Conservation (phyloP, 1,140 invertebrate genomes). For the Pseudoatta argentina region DNA sequence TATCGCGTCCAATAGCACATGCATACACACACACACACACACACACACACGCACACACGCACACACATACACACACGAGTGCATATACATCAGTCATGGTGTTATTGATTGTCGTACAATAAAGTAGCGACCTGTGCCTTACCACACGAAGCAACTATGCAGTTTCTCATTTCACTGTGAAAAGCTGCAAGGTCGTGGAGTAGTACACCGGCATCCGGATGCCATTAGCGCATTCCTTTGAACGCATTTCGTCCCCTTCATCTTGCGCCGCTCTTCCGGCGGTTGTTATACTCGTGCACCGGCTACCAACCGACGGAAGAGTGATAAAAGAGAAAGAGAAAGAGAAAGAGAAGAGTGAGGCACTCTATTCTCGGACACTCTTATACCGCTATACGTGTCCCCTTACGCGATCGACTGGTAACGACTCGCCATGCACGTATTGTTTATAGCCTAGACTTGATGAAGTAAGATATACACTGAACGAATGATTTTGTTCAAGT, state of each 20-base stretch:
- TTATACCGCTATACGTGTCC: conserved; percentile 44
- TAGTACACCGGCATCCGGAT: conserved; percentile 43
- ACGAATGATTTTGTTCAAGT: no score
- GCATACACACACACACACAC: no score
- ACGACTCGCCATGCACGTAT: conserved; percentile 39
- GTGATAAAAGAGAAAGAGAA: conserved; percentile 7
- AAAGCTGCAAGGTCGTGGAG: conserved; percentile 42
- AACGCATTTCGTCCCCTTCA: conserved; percentile 40
- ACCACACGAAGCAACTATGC: conserved; percentile 1
- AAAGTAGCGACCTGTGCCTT: background rate
- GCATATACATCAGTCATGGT: background rate
- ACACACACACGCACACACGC: background rate
- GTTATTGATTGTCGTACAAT: conserved; percentile 16
- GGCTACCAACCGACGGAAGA: conserved; percentile 31
- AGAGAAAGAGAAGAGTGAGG: background rate
- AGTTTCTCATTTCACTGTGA: conserved; percentile 36
- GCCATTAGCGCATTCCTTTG: conserved; percentile 55
- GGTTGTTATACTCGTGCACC: conserved; percentile 13
- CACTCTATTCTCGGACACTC: conserved; percentile 22
- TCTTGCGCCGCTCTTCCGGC: conserved; percentile 46
- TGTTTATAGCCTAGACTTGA: conserved; percentile 2
- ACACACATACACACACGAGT: no score
- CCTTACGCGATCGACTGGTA: conserved; percentile 56
- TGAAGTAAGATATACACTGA: background rate
- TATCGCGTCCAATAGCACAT: background rate